Base-by-base conservation (phyloP, 2,113 vertebrate genomes). In the Psilopogon haemacephalus region DNA sequence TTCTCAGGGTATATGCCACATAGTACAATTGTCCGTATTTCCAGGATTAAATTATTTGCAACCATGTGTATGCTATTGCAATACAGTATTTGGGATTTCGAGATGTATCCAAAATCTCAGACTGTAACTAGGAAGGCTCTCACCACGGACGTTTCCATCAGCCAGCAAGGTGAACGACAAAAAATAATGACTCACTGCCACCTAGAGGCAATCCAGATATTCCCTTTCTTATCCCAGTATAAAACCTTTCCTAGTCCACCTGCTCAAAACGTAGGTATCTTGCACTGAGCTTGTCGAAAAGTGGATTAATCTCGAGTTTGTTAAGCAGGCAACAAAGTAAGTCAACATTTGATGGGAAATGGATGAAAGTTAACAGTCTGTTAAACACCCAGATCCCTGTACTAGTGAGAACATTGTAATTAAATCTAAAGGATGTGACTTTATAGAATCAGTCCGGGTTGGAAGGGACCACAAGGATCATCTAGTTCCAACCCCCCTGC, bases 141-240 rank as follows among this genome's bases (percentile, higher is more conserved):
- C 64, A 32, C 32, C 70, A 52, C 32, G 10, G 11, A 35, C 27
- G 12, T 7, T 8, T 9, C 9, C 46, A 82, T 55, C 6, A 38
- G 32, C 5, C 3, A 12, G 5, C 14, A 37, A 35, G 24, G 32
- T 4, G 9, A 48, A 65, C 7, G 18, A 20, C 15, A 79, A 89
- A 81, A 95, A 82, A 58, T 88, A 89, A 89, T 70, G 73, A 48
- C 63, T 90, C 78, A 10, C 46, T 77, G 93, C 93, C 96, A 94
- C 70, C 96, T 97, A 95, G 72, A 86, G 96, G 80, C 50, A 86
- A 70, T 5, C n/a, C 26, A 76, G 37, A 15, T 54, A 50, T 5
- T 90, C 4, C 15, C 32, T 42, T 54, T 46, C 69, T n/a, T 26
- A 35, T n/a, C 2, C 2, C 35, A 4, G 0, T 7, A 4, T 6